phyloP scores from a whole-genome alignment of 2,113 vertebrate species.

The Prunella himalayana region DNA sequence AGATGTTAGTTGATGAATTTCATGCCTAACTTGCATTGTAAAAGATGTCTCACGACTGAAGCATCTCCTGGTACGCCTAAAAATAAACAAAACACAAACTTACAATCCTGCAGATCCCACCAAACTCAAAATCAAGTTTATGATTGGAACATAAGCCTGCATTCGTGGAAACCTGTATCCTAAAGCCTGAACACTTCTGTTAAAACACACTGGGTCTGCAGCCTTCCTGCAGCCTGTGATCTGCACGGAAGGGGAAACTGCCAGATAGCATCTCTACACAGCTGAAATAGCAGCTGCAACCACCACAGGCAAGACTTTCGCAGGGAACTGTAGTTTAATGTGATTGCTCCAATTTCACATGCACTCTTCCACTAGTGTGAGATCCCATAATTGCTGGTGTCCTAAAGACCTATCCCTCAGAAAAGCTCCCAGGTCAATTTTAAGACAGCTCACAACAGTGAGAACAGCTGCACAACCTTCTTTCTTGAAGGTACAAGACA shows the following conservation, averaged over 20 bases:
- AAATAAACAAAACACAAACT: conserved; percentile 44
- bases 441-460: background rate
- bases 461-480: background rate
- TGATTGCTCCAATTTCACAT: background rate
- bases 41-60: background rate
- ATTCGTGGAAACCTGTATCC: background rate
- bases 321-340: background rate
- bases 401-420: background rate
- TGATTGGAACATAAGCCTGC: background rate
- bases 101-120: background rate
- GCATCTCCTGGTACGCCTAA: conserved; percentile 54
- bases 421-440: background rate
- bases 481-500: background rate
- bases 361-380: background rate
- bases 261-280: background rate
- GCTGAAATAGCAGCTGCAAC: background rate
- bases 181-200: background rate
- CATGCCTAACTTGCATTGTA: conserved; percentile 19
- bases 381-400: background rate
- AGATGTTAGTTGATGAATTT: conserved; percentile 23
- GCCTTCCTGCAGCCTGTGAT: background rate
- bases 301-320: background rate
- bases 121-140: background rate
- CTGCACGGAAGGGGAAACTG: background rate
- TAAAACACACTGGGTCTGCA: background rate